Evolutionary conservation across 2,888 invertebrate genomes (phyloP), one percentile per base, ranked within the genome.

Genomic region (Agonopterix arenella): DNA sequence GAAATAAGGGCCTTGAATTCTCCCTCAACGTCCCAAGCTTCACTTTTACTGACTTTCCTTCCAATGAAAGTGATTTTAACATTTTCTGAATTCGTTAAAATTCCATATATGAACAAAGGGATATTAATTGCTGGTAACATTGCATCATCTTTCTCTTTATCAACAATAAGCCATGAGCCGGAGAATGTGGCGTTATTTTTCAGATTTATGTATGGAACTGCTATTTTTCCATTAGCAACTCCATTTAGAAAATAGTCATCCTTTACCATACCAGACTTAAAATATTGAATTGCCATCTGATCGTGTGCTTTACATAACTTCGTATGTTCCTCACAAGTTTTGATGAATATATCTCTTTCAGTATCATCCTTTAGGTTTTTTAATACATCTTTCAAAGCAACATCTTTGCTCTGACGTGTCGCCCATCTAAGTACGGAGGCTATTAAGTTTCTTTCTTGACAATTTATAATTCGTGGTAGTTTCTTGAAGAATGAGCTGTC

Each of bases 91-190:
- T 64, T 58, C n/a, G 58, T 59, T 36, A 73, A 48, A 16, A 67
- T 42, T 36, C 59, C 61, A 46, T 65, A 55, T 4, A 54, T 62
- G 49, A 62, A 68, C 11, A 57, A 50, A 10, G 70, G 62, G 9
- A 73, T 67, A 47, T 70, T 61, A 13, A 62, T 47, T 46, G 70
- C 61, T 13, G 66, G 57, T 4, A 66, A 43, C 48, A 73, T 58
- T 10, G 73, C 70, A 48, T 73, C 73, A 9, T 64, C 57, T 48
- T 55, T 58, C 1, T 48, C 44, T 46, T 54, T 50, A 38, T 63
- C 55, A 36, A 44, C 50, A 13, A 60, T 44, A 2, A 65, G 48
- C 61, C 60, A 60, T 1, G 63, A 62, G 1, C 62, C 62, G 2
- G 60, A 61, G 28, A 60, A 57, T 4, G 48, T 43, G 3, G 55